These are phyloP conservation scores for Abrostola triplasia DNA, from an alignment of 2,888 invertebrate genomes.

Conservation along the genomic window DNA sequence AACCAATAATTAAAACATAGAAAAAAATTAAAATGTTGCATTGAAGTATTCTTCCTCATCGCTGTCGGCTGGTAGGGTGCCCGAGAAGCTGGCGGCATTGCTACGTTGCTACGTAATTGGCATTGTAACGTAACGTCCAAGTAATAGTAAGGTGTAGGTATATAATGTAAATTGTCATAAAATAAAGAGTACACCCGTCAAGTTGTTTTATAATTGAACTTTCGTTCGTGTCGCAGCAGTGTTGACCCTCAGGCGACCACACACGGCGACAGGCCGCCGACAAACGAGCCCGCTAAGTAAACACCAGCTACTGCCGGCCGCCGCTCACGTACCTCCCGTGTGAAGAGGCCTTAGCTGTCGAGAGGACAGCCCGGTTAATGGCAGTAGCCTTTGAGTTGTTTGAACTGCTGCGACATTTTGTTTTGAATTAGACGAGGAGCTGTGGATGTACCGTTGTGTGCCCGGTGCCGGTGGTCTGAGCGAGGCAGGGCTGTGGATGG, in stretches of 20 bases:
- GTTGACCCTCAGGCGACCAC: conserved; percentile 64
- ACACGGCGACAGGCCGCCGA: conserved; percentile 76
- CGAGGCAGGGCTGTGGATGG: background rate
- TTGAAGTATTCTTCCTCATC: too few species aligned
- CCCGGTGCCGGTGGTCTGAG: conserved; percentile 4
- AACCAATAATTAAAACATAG: too few species aligned
- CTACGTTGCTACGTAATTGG: too few species aligned
- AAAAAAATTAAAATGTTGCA: too few species aligned
- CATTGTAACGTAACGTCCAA: too few species aligned
- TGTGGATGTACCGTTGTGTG: conserved; percentile 23
- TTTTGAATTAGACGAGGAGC: conserved; percentile 42
- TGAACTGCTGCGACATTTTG: conserved; percentile 49
- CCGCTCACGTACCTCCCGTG: conserved; percentile 47
- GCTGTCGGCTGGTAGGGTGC: too few species aligned
- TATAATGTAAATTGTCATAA: too few species aligned
- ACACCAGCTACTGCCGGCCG: conserved; percentile 64
- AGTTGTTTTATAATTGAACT: conserved; percentile 38
- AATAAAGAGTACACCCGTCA: too few species aligned
- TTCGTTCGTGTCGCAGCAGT: conserved; percentile 48
- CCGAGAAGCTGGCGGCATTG: too few species aligned
- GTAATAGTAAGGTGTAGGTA: too few species aligned
- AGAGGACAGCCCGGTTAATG: conserved; percentile 51
- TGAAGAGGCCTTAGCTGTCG: conserved; percentile 54
- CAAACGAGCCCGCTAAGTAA: conserved; percentile 71
- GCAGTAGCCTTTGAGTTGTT: conserved; percentile 51